Evolutionary conservation across 2,797 vertebrate genomes (phyloP).

Genomic region (Ctenopoma multispine): DNA sequence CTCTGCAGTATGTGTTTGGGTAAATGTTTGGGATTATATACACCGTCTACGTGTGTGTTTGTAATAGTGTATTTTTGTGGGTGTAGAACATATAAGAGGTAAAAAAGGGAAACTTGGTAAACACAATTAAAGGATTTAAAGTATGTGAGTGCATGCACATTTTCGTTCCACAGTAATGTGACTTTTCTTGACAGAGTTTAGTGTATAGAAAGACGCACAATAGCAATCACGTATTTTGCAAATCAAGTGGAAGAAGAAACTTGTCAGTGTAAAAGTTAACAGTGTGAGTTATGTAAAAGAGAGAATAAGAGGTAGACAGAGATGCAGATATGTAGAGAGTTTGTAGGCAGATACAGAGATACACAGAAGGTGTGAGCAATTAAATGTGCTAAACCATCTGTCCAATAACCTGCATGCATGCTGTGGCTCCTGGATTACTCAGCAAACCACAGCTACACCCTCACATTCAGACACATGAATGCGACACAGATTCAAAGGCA

Average conservation of each 20-base stretch:
- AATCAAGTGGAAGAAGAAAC: not conserved
- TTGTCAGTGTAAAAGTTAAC: conserved; percentile 1
- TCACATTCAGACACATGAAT: conserved; percentile 7
- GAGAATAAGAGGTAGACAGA: conserved; percentile 13
- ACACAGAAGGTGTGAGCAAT: conserved; percentile 94
- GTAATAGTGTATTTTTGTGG: conserved; percentile 44
- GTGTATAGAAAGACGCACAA: not conserved
- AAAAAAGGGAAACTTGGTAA: not conserved
- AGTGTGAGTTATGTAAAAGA: conserved; percentile 9
- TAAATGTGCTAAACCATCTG: conserved; percentile 95
- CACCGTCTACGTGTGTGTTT: conserved; percentile 3
- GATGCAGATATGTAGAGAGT: conserved; percentile 27
- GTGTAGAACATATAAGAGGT: not conserved
- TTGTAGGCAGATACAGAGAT: conserved; percentile 46
- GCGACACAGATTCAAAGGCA: not conserved
- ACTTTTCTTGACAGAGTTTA: not conserved
- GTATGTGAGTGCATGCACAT: not conserved
- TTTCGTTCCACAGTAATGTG: not conserved
- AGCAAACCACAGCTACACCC: conserved; percentile 82
- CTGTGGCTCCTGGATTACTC: conserved; percentile 91
- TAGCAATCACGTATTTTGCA: not conserved
- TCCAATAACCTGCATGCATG: conserved; percentile 92
- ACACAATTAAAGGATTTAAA: not conserved
- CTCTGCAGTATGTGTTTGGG: not conserved
- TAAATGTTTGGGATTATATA: conserved; percentile 24